Evolutionary conservation across 2,113 vertebrate genomes (phyloP).

Genomic region (Scomber japonicus): DNA sequence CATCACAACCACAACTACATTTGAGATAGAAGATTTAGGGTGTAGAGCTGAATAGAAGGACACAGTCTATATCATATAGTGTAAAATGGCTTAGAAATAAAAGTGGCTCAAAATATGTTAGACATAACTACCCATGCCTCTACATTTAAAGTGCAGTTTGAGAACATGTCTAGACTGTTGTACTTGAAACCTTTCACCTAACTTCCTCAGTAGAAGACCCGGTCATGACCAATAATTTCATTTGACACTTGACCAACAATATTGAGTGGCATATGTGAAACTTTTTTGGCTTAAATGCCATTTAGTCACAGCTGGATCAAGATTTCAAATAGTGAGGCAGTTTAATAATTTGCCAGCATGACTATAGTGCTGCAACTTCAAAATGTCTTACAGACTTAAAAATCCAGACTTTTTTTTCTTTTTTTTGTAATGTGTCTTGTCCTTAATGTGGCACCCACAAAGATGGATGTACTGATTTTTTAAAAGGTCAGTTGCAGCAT

Average conservation of each 20-base stretch:
- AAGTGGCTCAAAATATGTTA: neutral
- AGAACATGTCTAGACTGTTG: neutral
- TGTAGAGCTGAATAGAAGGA: constrained; percentile 15
- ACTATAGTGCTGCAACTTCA: neutral
- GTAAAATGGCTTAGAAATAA: neutral
- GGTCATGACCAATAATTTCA: constrained; percentile 31
- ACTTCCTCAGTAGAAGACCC: neutral
- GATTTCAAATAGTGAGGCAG: neutral
- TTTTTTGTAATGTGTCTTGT: constrained; percentile 15
- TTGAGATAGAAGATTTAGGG: constrained; percentile 15
- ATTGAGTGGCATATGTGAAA: constrained; percentile 47
- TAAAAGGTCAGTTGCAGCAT: constrained; percentile 57
- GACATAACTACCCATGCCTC: neutral
- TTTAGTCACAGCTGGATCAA: neutral
- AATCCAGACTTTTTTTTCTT: neutral
- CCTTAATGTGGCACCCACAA: constrained; percentile 5
- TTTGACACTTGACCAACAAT: constrained; percentile 37
- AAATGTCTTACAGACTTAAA: neutral
- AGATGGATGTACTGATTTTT: constrained; percentile 33
- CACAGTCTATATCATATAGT: neutral
- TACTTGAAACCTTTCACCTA: neutral
- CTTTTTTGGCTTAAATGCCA: constrained; percentile 41
- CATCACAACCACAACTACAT: constrained; percentile 11
- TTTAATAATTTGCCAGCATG: constrained; percentile 21
- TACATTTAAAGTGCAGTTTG: neutral